Evolutionary conservation across 1,140 invertebrate species (phyloP).

Genomic region (Metaphire vulgaris): DNA sequence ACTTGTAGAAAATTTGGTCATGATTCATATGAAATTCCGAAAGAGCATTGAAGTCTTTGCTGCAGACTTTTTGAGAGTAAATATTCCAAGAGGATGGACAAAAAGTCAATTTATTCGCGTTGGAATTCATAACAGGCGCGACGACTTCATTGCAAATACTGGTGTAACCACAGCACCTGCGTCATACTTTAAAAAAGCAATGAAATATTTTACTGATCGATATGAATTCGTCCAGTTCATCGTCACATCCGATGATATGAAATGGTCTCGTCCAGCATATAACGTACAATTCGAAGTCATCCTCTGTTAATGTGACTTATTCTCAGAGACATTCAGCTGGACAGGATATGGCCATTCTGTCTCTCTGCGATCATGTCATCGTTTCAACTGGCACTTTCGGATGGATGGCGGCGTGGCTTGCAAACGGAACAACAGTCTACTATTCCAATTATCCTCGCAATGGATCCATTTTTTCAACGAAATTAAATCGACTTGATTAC

Average conservation of each 20-base stretch:
- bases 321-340: constrained; percentile 17
- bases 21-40: neutral
- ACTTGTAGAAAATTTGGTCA: neutral
- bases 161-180: neutral
- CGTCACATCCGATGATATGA: neutral
- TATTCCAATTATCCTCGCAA: constrained; percentile 31
- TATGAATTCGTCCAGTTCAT: neutral
- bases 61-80: neutral
- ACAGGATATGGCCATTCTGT: constrained; percentile 39
- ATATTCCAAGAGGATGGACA: neutral
- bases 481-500: constrained; percentile 13
- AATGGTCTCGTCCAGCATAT: neutral
- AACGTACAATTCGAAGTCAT: neutral
- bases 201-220: neutral
- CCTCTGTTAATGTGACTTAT: neutral
- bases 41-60: neutral
- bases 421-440: constrained; percentile 33
- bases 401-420: constrained; percentile 41
- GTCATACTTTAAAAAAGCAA: neutral
- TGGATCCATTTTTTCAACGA: constrained; percentile 17
- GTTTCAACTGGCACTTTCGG: constrained; percentile 41
- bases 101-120: constrained; percentile 5
- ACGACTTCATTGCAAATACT: neutral
- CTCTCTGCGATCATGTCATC: constrained; percentile 38
- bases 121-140: neutral